Percentiles rank a stretch among this genome's conserved stretches.
These are phyloP conservation scores for Alviniconcha marisindica DNA, from an alignment of 1,140 invertebrate genomes.

Conservation along the genomic window DNA sequence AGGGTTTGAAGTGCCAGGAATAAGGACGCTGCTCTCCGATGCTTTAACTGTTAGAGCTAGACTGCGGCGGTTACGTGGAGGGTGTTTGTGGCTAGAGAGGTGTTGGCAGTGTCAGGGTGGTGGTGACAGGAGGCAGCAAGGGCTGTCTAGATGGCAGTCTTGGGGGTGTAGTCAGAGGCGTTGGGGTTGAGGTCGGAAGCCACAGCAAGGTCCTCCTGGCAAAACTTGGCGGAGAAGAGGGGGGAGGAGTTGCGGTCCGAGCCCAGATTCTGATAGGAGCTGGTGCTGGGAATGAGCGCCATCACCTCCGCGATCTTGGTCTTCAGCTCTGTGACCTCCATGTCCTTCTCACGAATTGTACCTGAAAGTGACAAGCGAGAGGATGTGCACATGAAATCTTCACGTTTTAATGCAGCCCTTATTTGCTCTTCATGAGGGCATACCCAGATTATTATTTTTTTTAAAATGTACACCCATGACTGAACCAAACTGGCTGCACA, in stretches of 20 bases:
- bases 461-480: too few species aligned
- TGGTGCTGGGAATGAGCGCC: constrained; percentile 87
- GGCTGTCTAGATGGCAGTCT: constrained; percentile 50
- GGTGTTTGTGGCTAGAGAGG: too few species aligned
- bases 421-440: too few species aligned
- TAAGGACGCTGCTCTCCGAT: too few species aligned
- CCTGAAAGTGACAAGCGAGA: constrained; percentile 79
- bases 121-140: neutral
- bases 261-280: constrained; percentile 51
- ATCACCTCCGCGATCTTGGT: constrained; percentile 90
- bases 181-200: constrained; percentile 91
- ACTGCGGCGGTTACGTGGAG: neutral
- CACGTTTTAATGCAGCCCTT: too few species aligned
- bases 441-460: too few species aligned
- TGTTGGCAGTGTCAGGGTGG: too few species aligned
- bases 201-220: constrained; percentile 64
- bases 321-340: constrained; percentile 93
- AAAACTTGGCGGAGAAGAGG: constrained; percentile 76
- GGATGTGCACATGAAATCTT: too few species aligned
- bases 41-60: too few species aligned
- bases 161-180: constrained; percentile 92
- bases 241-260: constrained; percentile 66
- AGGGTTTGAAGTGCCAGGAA: too few species aligned
- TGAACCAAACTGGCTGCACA: too few species aligned
- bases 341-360: constrained; percentile 87